Evolutionary conservation across 1,140 invertebrate genomes (phyloP).

Genomic region (Stratiolaelaps scimitus): DNA sequence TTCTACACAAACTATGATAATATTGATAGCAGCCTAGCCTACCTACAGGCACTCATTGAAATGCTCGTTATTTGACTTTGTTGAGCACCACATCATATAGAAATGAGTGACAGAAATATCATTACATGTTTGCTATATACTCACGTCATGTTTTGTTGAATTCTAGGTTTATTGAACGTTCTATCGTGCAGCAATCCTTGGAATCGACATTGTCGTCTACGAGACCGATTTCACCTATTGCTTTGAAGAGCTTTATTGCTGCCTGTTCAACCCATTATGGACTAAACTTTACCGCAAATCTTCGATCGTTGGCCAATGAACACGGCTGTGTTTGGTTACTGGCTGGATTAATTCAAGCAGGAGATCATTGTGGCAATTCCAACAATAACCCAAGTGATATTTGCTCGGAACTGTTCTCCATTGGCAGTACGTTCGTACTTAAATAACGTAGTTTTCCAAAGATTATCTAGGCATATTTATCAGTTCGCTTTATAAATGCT

Average conservation of each 20-base stretch:
- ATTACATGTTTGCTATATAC: too few species aligned
- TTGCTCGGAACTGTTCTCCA: neutral
- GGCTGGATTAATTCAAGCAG: neutral
- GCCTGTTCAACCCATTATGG: neutral
- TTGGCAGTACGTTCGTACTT: constrained; percentile 9
- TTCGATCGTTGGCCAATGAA: neutral
- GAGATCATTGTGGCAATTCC: neutral
- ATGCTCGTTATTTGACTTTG: too few species aligned
- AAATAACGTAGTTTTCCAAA: neutral
- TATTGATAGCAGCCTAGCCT: too few species aligned
- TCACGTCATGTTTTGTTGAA: too few species aligned
- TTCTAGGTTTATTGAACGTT: too few species aligned
- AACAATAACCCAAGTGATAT: constrained; percentile 4
- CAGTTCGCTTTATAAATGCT: neutral
- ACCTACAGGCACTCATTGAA: too few species aligned
- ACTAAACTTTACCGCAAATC: neutral
- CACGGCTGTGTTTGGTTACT: constrained; percentile 19
- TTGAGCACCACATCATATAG: too few species aligned
- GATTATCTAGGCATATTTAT: constrained; percentile 1
- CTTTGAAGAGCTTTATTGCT: neutral
- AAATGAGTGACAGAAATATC: too few species aligned
- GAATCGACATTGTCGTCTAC: too few species aligned
- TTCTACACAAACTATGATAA: too few species aligned
- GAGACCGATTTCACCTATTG: neutral
- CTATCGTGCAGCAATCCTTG: too few species aligned